Percentiles rank a stretch among this genome's conserved stretches.
Evolutionary conservation across 1,140 invertebrate species (phyloP).

Genomic region (Drosophila pectinifera): DNA sequence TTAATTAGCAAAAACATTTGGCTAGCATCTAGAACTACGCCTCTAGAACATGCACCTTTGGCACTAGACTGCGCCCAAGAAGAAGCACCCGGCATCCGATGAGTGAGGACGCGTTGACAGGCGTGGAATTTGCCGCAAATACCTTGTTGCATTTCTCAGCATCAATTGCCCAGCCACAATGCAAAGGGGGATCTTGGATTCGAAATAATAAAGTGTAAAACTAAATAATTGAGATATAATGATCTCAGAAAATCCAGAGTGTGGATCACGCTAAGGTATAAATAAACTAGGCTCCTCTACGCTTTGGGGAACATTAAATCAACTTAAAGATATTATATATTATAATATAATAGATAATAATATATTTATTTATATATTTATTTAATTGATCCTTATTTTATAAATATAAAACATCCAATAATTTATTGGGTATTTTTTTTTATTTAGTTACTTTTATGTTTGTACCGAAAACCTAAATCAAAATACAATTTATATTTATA

Average conservation of each 20-base stretch:
- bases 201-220: background rate
- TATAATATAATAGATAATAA: no score
- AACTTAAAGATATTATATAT: no score
- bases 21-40: conserved; percentile 40
- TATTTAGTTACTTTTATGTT: background rate
- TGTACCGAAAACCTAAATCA: no score
- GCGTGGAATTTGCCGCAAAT: conserved; percentile 65
- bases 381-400: no score
- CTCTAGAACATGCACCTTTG: conserved; percentile 62
- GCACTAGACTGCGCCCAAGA: conserved; percentile 37
- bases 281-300: no score
- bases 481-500: no score
- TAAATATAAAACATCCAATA: no score
- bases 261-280: no score
- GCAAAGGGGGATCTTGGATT: background rate
- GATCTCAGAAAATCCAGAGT: background rate
- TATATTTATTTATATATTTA: no score
- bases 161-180: conserved; percentile 23
- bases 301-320: no score
- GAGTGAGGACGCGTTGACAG: conserved; percentile 68
- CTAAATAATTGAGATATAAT: background rate
- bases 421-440: no score
- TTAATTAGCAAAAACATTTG: conserved; percentile 77
- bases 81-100: conserved; percentile 41
- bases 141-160: conserved; percentile 37